Conservation (phyloP, 2,113 vertebrate genomes). For the Orcinus orca region DNA sequence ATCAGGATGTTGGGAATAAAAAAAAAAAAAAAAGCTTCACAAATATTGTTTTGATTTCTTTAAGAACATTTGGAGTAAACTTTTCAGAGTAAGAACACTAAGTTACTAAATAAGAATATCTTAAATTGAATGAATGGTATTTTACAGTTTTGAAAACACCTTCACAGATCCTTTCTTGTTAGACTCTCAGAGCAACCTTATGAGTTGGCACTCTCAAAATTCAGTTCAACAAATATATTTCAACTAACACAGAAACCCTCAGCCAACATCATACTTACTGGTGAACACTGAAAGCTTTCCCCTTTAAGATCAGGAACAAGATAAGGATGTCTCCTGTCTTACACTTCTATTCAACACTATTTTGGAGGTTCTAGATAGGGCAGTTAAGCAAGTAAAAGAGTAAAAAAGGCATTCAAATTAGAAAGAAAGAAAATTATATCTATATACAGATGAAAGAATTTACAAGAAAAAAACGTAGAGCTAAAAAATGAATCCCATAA, state of each 20-base stretch:
- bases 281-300: background rate
- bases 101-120: background rate
- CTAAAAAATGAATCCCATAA: background rate
- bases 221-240: constrained; percentile 16
- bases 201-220: constrained; percentile 4
- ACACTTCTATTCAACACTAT: background rate
- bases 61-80: background rate
- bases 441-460: background rate
- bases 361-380: background rate
- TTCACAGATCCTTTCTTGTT: constrained; percentile 48
- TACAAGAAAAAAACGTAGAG: background rate
- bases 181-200: constrained; percentile 21
- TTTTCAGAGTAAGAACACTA: constrained; percentile 21
- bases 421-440: background rate
- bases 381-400: background rate
- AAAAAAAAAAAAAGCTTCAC: background rate
- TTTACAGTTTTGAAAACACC: constrained; percentile 45
- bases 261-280: background rate
- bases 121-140: background rate
- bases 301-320: background rate
- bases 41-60: constrained; percentile 20
- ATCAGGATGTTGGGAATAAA: background rate
- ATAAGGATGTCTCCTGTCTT: background rate
- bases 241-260: background rate
- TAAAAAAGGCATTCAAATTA: no score